Percentiles rank a stretch among this genome's conserved stretches.
These are phyloP conservation scores for Erebia ligea DNA, from an alignment of 2,888 invertebrate genomes.

Conservation along the genomic window DNA sequence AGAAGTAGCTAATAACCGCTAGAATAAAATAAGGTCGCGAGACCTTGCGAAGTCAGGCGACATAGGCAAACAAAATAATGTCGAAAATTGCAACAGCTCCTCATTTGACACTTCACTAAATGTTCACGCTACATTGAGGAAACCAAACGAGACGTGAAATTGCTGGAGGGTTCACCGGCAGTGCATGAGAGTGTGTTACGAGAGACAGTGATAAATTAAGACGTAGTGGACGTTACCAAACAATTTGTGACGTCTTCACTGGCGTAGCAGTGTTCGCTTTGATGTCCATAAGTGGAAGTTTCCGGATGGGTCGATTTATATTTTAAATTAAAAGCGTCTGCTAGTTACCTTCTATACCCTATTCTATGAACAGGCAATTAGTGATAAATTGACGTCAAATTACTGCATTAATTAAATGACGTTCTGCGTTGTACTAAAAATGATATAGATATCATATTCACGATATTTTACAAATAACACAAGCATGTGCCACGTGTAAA, in stretches of 20 bases:
- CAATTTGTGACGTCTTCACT: not conserved
- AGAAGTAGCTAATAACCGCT: no score
- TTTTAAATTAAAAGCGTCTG: not conserved
- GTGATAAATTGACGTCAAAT: no score
- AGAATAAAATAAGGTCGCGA: no score
- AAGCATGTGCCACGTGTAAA: not conserved
- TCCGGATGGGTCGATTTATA: not conserved
- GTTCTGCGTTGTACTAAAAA: not conserved
- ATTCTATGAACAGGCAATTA: no score
- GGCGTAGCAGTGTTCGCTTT: not conserved
- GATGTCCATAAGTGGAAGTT: not conserved
- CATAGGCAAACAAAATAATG: no score
- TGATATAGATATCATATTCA: not conserved
- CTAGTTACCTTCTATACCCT: no score
- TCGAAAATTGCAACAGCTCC: not conserved
- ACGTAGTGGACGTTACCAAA: not conserved
- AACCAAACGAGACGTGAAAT: slow-evolving; percentile 24
- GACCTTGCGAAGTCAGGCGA: no score
- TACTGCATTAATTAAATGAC: no score
- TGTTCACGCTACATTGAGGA: slow-evolving; percentile 23
- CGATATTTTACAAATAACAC: not conserved
- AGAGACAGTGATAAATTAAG: slow-evolving; percentile 14
- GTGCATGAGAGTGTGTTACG: slow-evolving; percentile 14
- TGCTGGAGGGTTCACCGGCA: slow-evolving; percentile 18
- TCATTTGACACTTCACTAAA: slow-evolving; percentile 27